Conservation (phyloP, 2,888 invertebrate genomes). For the Deladenus siricidicola region DNA sequence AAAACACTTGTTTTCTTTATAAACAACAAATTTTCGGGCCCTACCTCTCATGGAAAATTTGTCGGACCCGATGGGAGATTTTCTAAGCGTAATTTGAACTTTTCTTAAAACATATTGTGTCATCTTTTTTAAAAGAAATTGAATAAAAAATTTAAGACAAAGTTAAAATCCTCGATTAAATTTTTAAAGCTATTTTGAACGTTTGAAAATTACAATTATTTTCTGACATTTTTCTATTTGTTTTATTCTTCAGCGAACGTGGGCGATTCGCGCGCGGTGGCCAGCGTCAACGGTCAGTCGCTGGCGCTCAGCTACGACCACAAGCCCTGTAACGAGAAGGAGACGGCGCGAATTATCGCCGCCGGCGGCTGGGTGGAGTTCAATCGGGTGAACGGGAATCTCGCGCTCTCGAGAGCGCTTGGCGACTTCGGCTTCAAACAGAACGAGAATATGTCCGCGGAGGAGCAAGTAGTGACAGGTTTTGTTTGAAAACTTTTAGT, state of each 20-base stretch:
- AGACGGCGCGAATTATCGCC: constrained; percentile 71
- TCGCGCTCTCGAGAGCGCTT: constrained; percentile 86
- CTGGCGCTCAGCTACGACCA: constrained; percentile 66
- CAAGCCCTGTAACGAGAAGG: constrained; percentile 77
- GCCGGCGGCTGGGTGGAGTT: constrained; percentile 79
- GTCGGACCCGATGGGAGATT: too few species aligned
- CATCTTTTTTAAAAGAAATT: too few species aligned
- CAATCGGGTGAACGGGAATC: constrained; percentile 68
- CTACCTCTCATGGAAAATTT: too few species aligned
- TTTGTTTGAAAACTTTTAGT: too few species aligned
- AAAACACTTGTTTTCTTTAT: too few species aligned
- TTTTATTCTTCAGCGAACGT: constrained; percentile 68
- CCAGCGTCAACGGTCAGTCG: constrained; percentile 51
- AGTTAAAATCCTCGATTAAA: too few species aligned
- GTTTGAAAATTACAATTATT: too few species aligned
- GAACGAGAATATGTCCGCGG: constrained; percentile 73
- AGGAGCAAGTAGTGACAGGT: constrained; percentile 97
- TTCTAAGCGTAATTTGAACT: too few species aligned
- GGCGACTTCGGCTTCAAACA: constrained; percentile 95
- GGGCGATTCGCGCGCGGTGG: constrained; percentile 90
- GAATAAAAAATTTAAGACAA: too few species aligned
- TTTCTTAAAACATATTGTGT: too few species aligned
- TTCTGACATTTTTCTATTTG: not conserved
- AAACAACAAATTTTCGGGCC: too few species aligned
- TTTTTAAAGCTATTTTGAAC: too few species aligned